Base-by-base conservation (phyloP, 2,113 vertebrate genomes). In the Cottus gobio region DNA sequence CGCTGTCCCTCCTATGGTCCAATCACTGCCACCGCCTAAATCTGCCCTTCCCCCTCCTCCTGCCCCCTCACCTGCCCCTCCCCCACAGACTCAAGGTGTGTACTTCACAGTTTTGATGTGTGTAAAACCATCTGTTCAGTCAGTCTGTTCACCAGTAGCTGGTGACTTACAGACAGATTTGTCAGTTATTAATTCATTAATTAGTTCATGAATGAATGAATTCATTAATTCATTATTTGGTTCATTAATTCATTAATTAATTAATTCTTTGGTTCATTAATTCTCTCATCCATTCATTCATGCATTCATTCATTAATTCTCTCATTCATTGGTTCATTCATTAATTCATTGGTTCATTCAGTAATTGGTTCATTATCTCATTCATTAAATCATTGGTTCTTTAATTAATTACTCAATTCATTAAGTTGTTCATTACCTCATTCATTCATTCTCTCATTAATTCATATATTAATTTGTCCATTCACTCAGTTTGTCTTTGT, bases 41-140 rank as follows among this genome's bases (percentile, higher is more conserved):
- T n/a, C n/a, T n/a, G n/a, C n/a, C 3, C 34, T 5, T 34, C 4
- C 34, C 34, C 26, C 42, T 44, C 11, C 50, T 24, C 24, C 26
- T 16, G 3, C 3, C 39, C 1, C 63, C 63, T 8, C 66, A 30
- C 76, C 82, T 37, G 82, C 60, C 11, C 85, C 86, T 0, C 84
- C 86, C 26, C 83, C 87, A 70, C 86, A 84, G 54, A 90, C 90
- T 74, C 83, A 87, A 92, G 91, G 93, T 93, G 65, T 74, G 92
- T 92, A 84, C n/a, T 57, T 70, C 46, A 64, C 28, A 70, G 52
- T 36, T 76, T 46, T 77, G 18, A 39, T 56, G 13, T 63, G n/a
- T 60, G 11, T 42, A 46, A 37, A 30, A 2, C 4, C 61, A n/a
- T 73, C 34, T 72, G 65, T 68, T 10, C 1, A 34, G 37, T 66